phyloP scores from a whole-genome alignment of 2,888 invertebrate species.

The Lithophane ornitopus region DNA sequence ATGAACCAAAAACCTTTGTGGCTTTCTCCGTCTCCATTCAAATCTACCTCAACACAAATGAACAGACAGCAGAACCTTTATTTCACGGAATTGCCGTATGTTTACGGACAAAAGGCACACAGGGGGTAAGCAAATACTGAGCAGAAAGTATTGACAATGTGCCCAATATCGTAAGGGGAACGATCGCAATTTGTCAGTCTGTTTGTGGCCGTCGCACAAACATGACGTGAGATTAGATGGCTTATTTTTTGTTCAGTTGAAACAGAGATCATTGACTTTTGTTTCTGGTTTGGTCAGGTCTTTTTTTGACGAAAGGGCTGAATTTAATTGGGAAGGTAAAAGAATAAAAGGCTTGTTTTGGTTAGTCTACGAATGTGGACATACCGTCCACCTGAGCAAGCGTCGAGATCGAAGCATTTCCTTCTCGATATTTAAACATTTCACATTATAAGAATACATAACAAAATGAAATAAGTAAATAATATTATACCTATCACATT shows the following conservation, averaged over 20 bases:
- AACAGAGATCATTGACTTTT: constrained; percentile 28
- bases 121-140: constrained; percentile 59
- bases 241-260: constrained; percentile 41
- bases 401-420: neutral
- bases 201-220: constrained; percentile 55
- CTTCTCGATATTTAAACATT: neutral
- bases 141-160: constrained; percentile 56
- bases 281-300: neutral
- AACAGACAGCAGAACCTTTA: constrained; percentile 39
- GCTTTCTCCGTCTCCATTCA: neutral
- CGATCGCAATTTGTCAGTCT: constrained; percentile 60
- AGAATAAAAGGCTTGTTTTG: neutral
- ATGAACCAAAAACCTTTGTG: neutral
- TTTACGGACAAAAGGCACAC: constrained; percentile 57
- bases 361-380: neutral
- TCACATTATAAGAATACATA: neutral
- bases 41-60: constrained; percentile 30
- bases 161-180: constrained; percentile 64
- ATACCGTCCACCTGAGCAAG: neutral
- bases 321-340: neutral
- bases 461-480: neutral
- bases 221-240: constrained; percentile 54
- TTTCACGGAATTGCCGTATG: constrained; percentile 36
- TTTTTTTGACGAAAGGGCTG: neutral
- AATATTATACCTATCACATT: neutral